Percentiles rank a stretch among this genome's conserved stretches.
Conservation (phyloP, 2,797 vertebrate species). For the Sebastes minor region DNA sequence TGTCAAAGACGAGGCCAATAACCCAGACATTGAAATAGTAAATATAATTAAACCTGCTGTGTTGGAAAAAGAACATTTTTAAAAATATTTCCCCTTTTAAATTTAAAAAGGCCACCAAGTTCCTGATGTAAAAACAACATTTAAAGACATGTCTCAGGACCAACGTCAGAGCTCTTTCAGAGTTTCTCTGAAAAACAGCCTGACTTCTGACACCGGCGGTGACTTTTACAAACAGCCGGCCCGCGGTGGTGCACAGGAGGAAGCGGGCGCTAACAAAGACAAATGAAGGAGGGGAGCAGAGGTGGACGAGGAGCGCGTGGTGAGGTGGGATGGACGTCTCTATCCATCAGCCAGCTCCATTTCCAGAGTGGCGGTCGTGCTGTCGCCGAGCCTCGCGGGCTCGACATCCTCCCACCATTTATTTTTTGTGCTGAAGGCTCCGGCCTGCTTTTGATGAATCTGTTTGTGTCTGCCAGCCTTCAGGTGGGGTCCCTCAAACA, state of each 20-base stretch:
- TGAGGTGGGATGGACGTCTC: slow-evolving; percentile 27
- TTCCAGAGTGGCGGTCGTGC: slow-evolving; percentile 29
- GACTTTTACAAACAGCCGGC: slow-evolving; percentile 51
- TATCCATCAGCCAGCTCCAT: slow-evolving; percentile 65
- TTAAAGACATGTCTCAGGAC: not conserved
- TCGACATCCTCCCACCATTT: slow-evolving; percentile 41
- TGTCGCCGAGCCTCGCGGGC: not conserved
- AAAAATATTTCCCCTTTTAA: not conserved
- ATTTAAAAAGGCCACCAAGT: not conserved
- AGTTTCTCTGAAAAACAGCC: slow-evolving; percentile 6
- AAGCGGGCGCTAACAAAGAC: slow-evolving; percentile 55
- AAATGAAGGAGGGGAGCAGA: slow-evolving; percentile 32
- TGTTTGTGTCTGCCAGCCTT: slow-evolving; percentile 71
- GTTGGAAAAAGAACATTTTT: not conserved
- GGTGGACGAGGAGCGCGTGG: slow-evolving; percentile 17
- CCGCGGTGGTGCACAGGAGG: slow-evolving; percentile 21
- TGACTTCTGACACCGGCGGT: not conserved
- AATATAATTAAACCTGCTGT: not conserved
- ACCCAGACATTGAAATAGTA: not conserved
- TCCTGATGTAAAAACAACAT: not conserved
- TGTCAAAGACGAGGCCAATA: not conserved
- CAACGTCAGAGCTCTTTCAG: not conserved
- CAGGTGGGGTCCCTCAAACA: slow-evolving; percentile 53
- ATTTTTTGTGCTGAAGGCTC: slow-evolving; percentile 12
- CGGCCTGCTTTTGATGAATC: slow-evolving; percentile 48